Conservation (phyloP, 1,140 invertebrate species). For the Heliconius himera region DNA sequence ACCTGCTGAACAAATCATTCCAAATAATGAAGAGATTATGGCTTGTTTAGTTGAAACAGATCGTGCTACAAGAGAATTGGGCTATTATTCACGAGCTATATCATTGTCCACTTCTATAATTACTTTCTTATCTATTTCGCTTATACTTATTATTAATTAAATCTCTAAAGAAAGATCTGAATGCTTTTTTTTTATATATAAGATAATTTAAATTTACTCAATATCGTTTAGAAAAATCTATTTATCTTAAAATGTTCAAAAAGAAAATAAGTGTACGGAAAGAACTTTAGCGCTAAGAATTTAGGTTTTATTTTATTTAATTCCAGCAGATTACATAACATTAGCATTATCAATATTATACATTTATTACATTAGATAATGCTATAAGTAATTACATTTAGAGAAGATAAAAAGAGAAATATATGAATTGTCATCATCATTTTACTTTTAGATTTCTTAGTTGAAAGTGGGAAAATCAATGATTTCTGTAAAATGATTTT, state of each 20-base stretch:
- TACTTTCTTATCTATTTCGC: too few species aligned
- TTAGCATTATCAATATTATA: not conserved
- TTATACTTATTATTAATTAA: too few species aligned
- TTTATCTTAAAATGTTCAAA: too few species aligned
- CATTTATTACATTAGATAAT: not conserved
- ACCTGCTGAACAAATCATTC: conserved; percentile 87
- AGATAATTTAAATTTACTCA: too few species aligned
- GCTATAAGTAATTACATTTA: not conserved
- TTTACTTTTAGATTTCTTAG: not conserved
- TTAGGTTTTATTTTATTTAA: too few species aligned
- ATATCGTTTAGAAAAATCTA: too few species aligned
- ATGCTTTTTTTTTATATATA: too few species aligned
- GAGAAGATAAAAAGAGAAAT: not conserved
- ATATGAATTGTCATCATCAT: conserved; percentile 1
- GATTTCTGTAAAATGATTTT: not conserved
- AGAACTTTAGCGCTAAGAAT: too few species aligned
- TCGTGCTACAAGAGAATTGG: conserved; percentile 68
- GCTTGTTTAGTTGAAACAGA: conserved; percentile 85
- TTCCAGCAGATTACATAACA: not conserved
- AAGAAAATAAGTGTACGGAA: too few species aligned
- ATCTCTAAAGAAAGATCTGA: too few species aligned
- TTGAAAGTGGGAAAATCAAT: not conserved
- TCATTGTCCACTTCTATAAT: too few species aligned
- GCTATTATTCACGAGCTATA: conserved; percentile 50
- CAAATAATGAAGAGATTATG: conserved; percentile 87